These are phyloP conservation scores for Drosophila quadrilineata DNA, from an alignment of 1,140 invertebrate species.

Conservation along the genomic window DNA sequence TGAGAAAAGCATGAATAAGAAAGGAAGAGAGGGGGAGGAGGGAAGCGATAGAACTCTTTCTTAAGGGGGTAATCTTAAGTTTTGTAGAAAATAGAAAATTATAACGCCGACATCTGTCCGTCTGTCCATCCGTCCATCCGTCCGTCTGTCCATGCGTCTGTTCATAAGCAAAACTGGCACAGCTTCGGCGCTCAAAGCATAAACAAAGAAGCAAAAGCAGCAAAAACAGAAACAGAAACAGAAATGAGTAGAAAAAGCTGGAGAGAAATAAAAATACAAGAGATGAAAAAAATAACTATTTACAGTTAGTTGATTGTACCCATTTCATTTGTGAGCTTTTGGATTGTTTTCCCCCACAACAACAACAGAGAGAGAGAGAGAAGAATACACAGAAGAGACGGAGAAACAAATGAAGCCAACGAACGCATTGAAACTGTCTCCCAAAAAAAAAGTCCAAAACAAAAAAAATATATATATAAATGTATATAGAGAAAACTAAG, in stretches of 20 bases:
- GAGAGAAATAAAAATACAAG: conserved; percentile 58
- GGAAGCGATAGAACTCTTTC: background rate
- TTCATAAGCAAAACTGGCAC: conserved; percentile 42
- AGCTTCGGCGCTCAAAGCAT: conserved; percentile 26
- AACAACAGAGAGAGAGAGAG: conserved; percentile 16
- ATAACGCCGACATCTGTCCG: conserved; percentile 43
- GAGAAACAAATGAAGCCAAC: conserved; percentile 68
- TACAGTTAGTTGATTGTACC: conserved; percentile 79
- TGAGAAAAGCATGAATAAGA: too few relatives aligned
- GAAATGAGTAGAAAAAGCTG: conserved; percentile 23
- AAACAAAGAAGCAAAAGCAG: conserved; percentile 36
- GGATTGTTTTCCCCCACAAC: conserved; percentile 59
- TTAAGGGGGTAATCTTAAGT: conserved; percentile 50
- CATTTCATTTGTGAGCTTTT: conserved; percentile 74
- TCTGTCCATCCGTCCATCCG: too few relatives aligned
- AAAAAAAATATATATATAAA: conserved; percentile 6
- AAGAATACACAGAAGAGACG: conserved; percentile 5
- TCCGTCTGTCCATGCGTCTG: conserved; percentile 1
- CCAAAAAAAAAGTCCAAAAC: conserved; percentile 32
- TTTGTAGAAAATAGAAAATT: conserved; percentile 67
- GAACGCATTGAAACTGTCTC: conserved; percentile 64
- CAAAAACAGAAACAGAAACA: conserved; percentile 34
- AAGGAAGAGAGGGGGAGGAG: background rate
- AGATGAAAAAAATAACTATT: too few relatives aligned
- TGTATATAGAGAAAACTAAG: conserved; percentile 19